Base-by-base conservation (phyloP, 1,140 invertebrate genomes). In the Sycophila sp. region DNA sequence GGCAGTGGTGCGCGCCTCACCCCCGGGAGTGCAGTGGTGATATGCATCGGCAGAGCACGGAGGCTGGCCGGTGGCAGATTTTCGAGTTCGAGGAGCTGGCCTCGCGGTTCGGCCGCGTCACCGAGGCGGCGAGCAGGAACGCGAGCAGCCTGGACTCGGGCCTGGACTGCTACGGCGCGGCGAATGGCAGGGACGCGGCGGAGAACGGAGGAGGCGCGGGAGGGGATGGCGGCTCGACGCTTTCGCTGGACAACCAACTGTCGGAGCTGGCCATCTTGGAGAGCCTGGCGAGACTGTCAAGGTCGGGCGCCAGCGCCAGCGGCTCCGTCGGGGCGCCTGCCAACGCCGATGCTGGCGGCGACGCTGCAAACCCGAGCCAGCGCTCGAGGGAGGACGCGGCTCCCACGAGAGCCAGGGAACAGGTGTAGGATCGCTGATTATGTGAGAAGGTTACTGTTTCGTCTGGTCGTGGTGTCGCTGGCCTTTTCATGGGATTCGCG, bases 51-150 rank as follows among this genome's bases (percentile, higher is more conserved):
- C 42, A 45, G 51, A 73, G 75, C 38, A 76, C 74, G 66, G 82
- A 85, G 64, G 76, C 77, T 36, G 75, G 78, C 68, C 79, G 77
- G 62, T 78, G 77, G 60, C 84, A 84, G 73, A 84, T 85, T 64
- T 76, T 83, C 75, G 83, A 86, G 69, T 85, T 85, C 62, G 83
- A 85, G 67, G 83, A 85, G 72, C 73, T 85, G 56, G 80, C 83
- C 4, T 82, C 81, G 67, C 79, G 83, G 5, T 71, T 85, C 32
- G 81, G 84, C 70, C 81, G 81, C 10, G 84, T 85, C n/a, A 85
- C 84, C 77, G 79, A 80, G 56, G 56, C 75, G 36, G 49, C 55
- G 19, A 34, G 51, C 11, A 30, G 5, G 30, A 7, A 5, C 36
- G 32, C 38, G 28, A 45, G 32, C 22, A 64, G 40, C 34, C 30